Evolutionary conservation across 2,888 invertebrate species (phyloP), one percentile per base, ranked within the genome.

Genomic region (Dione juno): DNA sequence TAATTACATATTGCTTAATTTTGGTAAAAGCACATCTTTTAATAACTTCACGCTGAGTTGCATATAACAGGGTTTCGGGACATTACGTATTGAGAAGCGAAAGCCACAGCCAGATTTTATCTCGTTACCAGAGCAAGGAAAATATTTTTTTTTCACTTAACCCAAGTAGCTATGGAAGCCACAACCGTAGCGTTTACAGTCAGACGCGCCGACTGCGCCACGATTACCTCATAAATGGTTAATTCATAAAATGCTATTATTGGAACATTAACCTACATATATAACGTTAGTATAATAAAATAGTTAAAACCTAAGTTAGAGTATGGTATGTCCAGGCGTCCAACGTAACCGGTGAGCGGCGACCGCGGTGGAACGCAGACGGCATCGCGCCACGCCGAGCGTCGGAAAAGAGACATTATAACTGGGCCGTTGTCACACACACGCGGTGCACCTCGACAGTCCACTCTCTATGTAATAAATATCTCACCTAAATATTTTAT

Each of bases 301-400:
- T 53, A 41, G 57, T 70, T 45, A 67, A 72, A 70, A 71, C 45
- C 52, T 43, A 28, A 19, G 52, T 54, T 61, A 52, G 40, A 52
- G 14, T 52, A 41, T 48, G 50, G 50, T 50, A 50, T 67, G 61
- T n/a, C 67, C 68, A 66, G 63, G 37, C 65, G 65, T 45, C 72
- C 66, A 74, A 67, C 57, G 58, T 45, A 37, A 37, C 16, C 37
- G 63, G 63, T 80, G 66, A 70, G 58, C 66, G 54, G 66, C 80
- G 84, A 82, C 85, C 82, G 84, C 81, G 73, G 74, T 78, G 83
- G 83, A 84, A 81, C 84, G 84, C 81, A 84, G 83, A 83, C 81
- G 73, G 81, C 79, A 81, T 76, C 71, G 76, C 72, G 74, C 77
- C 81, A 79, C 81, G 81, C 77, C 80, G 54, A 35, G 78, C 82